Evolutionary conservation across 2,888 invertebrate species (phyloP).

Genomic region (Sclerodermus sp.): DNA sequence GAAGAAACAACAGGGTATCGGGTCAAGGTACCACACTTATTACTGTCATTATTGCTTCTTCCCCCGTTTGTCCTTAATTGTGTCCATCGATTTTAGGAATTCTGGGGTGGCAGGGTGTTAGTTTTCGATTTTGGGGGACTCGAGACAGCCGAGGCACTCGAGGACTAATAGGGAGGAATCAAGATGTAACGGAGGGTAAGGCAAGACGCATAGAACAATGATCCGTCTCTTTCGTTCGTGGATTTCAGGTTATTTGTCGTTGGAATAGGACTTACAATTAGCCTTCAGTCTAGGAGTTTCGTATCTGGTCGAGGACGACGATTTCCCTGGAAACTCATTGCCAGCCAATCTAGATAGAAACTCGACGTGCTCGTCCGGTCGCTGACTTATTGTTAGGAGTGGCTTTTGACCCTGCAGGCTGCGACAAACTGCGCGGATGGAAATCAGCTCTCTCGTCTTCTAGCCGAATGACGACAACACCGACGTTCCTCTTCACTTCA

Average conservation of each 20-base stretch:
- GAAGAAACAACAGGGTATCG: no score
- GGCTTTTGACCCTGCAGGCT: conserved; percentile 20
- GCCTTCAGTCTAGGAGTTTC: neutral
- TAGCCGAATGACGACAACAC: no score
- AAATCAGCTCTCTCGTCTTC: conserved; percentile 13
- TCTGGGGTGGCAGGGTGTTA: no score
- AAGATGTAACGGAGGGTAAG: no score
- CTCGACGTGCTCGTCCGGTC: conserved; percentile 9
- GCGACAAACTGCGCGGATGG: conserved; percentile 22
- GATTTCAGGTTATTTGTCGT: conserved; percentile 16
- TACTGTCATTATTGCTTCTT: no score
- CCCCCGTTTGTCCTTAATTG: no score
- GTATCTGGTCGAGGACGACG: conserved; percentile 12
- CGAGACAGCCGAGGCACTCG: no score
- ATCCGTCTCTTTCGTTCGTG: conserved; percentile 14
- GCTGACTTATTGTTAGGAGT: conserved; percentile 21
- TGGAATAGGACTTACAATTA: neutral
- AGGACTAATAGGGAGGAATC: no score
- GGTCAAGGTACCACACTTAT: no score
- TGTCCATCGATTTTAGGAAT: no score
- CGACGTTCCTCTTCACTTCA: no score
- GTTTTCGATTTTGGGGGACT: no score
- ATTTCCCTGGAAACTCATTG: conserved; percentile 25
- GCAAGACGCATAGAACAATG: neutral
- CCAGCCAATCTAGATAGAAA: conserved; percentile 22